Evolutionary conservation across 2,797 vertebrate genomes (phyloP), one percentile per base, ranked within the genome.

Genomic region (Menidia menidia): DNA sequence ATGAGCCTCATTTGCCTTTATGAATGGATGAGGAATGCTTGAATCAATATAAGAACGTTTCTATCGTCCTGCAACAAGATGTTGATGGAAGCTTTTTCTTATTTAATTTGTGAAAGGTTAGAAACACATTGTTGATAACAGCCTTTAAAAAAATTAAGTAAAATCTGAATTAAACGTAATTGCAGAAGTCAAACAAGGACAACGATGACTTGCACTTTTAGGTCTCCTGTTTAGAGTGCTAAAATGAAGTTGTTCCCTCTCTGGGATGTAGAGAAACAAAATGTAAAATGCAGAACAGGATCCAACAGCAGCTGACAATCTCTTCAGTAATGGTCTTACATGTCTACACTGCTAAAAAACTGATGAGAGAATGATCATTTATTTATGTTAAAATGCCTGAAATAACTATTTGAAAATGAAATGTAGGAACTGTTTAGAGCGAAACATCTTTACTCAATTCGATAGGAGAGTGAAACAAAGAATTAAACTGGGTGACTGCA

Each of bases 381-480:
- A 89, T 87, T 87, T n/a, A 84, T 85, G 77, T 33, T 63, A 78
- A 77, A 87, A 78, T 65, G 70, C 59, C 65, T 69, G 60, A 59
- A 58, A 39, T 18, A 71, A 75, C 59, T 18, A 73, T 72, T 77
- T 66, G 51, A 84, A 74, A 62, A 44, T 15, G 18, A 44, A 39
- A 14, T 1, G 4, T 1, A 70, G 74, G 16, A 75, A 85, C 81
- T 45, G 82, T 80, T 87, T 50, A 78, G 42, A 62, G 58, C 4
- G n/a, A 55, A 66, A 48, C 52, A 61, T 64, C 72, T 72, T 66
- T 44, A 18, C 56, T 1, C 18, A 58, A 70, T 59, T 57, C 50
- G 75, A 60, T 58, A 68, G 66, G 71, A 81, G 77, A 75, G 62
- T 2, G 47, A 7, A 69, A 62, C 54, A 53, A 42, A 15, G 54